Base-by-base conservation (phyloP, 2,113 vertebrate genomes). In the Stomatorhinus ivindoensis region DNA sequence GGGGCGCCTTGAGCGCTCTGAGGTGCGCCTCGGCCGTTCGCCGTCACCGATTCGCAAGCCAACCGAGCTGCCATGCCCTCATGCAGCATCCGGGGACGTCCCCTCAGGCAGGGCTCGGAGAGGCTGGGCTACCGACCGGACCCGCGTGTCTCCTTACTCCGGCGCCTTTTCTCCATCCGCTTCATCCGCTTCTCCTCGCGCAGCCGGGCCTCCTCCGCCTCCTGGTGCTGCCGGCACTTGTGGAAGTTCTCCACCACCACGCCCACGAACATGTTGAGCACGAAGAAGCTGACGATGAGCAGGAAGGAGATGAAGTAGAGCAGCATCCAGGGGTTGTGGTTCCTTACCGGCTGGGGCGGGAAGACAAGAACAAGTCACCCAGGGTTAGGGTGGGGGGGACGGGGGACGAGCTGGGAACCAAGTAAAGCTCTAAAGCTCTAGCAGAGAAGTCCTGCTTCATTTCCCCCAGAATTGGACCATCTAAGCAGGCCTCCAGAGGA, bases 161-260 rank as follows among this genome's bases (percentile, higher is more conserved):
- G 97, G 95, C 98, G 96, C 94, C 96, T 97, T 95, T 97, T 97
- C 95, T 98, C 98, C 95, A 97, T 91, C 44, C 97, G 95, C 48
- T 93, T 95, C 92, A 96, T 96, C 27, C 97, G 95, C 90, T 99
- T 99, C 94, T 97, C 97, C 94, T 98, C 97, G 11, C 97, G 94
- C 1, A 96, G 92, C 24, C 96, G 95, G 0, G 97, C 97, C 93
- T 98, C 97, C 94, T 98, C 97, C 0, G 97, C 97, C 93, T 98
- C 97, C 94, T 98, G 97, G 95, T 98, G 96, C 94, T 98, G 97
- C 39, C 97, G 96, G 93, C 97, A 98, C 95, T 98, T 98, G 96
- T 98, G 97, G 91, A 98, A 98, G 95, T 98, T 98, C 94, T 98
- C 97, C 95, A 98, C 97, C 95, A 98, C 97, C 92, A 98, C 97